These are phyloP conservation scores for Monomorium pharaonis DNA, from an alignment of 1,140 invertebrate species.

Conservation along the genomic window DNA sequence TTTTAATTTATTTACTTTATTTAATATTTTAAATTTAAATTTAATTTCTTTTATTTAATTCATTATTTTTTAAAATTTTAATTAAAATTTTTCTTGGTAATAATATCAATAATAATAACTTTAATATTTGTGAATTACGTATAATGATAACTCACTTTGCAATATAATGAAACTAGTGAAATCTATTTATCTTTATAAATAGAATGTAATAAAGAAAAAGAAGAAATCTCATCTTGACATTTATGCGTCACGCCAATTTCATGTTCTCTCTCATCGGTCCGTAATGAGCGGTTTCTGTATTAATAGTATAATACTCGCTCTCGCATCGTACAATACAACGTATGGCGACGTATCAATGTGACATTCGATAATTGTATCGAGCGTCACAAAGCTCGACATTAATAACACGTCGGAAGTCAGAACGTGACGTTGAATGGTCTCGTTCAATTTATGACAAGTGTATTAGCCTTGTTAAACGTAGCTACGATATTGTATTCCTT, in stretches of 20 bases:
- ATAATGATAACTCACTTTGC: not conserved
- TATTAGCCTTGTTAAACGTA: constrained; percentile 83
- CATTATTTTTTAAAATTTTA: too few relatives aligned
- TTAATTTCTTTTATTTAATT: too few relatives aligned
- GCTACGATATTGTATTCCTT: constrained; percentile 72
- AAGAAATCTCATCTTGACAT: not conserved
- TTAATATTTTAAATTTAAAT: too few relatives aligned
- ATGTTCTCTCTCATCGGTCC: not conserved
- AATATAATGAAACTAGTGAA: not conserved
- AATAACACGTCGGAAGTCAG: constrained; percentile 77
- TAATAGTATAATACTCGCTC: not conserved
- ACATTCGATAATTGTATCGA: constrained; percentile 82
- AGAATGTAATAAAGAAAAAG: not conserved
- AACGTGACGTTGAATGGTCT: constrained; percentile 67
- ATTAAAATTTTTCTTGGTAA: too few relatives aligned
- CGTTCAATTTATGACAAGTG: constrained; percentile 72
- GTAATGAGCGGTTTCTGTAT: constrained; percentile 59
- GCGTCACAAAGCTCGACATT: constrained; percentile 79
- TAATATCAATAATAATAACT: not conserved
- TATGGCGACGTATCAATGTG: constrained; percentile 76
- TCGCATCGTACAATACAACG: constrained; percentile 31
- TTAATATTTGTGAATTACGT: too few relatives aligned
- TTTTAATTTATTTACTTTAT: too few relatives aligned
- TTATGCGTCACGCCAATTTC: not conserved
- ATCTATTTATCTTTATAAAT: not conserved